Conservation (phyloP, 2,888 invertebrate genomes). For the Lasioglossum morio region DNA sequence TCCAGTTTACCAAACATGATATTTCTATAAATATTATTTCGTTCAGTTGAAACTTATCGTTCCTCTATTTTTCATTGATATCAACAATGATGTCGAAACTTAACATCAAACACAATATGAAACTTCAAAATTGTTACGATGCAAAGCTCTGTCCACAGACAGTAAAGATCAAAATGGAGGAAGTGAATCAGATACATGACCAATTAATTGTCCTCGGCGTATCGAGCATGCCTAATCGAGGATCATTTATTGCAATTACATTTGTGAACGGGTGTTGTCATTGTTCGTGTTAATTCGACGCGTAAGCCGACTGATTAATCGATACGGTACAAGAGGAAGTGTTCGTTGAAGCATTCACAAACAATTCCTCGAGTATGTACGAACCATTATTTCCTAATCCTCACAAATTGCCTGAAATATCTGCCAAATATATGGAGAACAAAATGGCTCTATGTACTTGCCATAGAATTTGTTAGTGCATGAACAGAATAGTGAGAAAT, state of each 20-base stretch:
- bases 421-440: background rate
- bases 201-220: constrained; percentile 43
- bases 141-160: background rate
- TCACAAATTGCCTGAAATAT: background rate
- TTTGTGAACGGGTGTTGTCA: constrained; percentile 32
- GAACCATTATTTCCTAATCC: background rate
- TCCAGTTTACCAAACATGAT: background rate
- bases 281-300: constrained; percentile 48
- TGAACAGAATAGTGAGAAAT: background rate
- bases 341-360: background rate
- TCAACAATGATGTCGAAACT: too few relatives aligned
- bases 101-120: background rate
- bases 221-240: constrained; percentile 46
- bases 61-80: background rate
- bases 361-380: constrained; percentile 20
- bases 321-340: constrained; percentile 16
- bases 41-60: background rate
- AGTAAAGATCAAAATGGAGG: constrained; percentile 40
- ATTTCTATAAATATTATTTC: background rate
- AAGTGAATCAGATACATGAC: constrained; percentile 40
- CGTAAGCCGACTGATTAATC: constrained; percentile 39
- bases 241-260: constrained; percentile 44
- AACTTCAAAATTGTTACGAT: constrained; percentile 23
- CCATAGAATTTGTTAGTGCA: background rate
- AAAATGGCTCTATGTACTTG: background rate